Base-by-base conservation (phyloP, 1,140 invertebrate genomes). In the Rhysida immarginata region DNA sequence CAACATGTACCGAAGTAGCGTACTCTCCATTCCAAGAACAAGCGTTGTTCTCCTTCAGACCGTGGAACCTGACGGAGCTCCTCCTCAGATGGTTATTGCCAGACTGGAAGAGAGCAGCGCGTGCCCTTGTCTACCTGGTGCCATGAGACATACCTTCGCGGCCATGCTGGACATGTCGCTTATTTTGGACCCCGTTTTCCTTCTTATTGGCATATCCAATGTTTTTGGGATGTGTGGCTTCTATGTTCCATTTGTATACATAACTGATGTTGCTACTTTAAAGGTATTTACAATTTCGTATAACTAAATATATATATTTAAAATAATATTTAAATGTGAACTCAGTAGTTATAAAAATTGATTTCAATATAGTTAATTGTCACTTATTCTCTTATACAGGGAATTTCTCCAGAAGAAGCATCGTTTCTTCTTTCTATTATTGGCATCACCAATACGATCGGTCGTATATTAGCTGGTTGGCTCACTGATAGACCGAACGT, bases 81-180 rank as follows among this genome's bases (percentile, higher is more conserved):
- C 55, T 21, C 24, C 26, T 14, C 45, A 50, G 43, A 46, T 51
- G 2, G 26, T 26, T 2, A 11, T 26, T 3, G 55, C 45, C 26
- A 24, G 18, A 18, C 20, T 26, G 24, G 27, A 56, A 11, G 45
- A 49, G 26, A 25, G 3, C 21, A 50, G 14, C 23, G 27, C 61
- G 29, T 91, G 86, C 62, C 82, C 85, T 8, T 90, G 87, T 65
- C 73, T 90, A 55, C 82, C 87, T 0, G 80, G 83, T 42, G 85
- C 86, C 0, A 84, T 89, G 63, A 87, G 84, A 64, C 79, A 81
- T 26, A 85, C 85, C 14, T 72, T 92, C 35, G 74, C 77, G n/a
- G 87, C 93, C 52, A 96, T 97, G 88, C 75, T 97, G 76, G 93
- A 98, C 70, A 76, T 95, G 61, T 84, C 83, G 43, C 73, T 98